These are phyloP conservation scores for Protophormia terraenovae DNA, from an alignment of 2,888 invertebrate genomes.

Conservation along the genomic window DNA sequence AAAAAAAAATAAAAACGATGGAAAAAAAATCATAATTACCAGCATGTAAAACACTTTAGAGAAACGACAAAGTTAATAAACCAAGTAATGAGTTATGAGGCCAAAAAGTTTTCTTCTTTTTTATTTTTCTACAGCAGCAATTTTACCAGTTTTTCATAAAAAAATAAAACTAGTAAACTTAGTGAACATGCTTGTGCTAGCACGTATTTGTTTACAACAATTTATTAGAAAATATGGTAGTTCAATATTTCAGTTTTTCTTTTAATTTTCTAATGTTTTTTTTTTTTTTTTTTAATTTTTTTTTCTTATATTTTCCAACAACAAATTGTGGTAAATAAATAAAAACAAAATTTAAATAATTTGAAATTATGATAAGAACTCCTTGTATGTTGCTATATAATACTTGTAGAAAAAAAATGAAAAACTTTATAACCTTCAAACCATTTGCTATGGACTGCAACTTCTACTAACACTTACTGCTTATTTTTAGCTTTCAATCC, in stretches of 20 bases:
- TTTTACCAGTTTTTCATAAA: slow-evolving; percentile 42
- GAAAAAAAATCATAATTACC: slow-evolving; percentile 60
- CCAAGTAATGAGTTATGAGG: slow-evolving; percentile 71
- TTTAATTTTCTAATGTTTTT: slow-evolving; percentile 29
- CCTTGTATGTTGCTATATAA: not conserved
- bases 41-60: slow-evolving; percentile 64
- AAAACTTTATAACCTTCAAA: slow-evolving; percentile 25
- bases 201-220: slow-evolving; percentile 68
- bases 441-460: not conserved
- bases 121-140: slow-evolving; percentile 10
- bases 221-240: slow-evolving; percentile 66
- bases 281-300: not conserved
- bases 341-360: not conserved
- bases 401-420: too few relatives aligned
- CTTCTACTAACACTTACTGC: not conserved
- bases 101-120: slow-evolving; percentile 52
- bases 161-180: slow-evolving; percentile 34
- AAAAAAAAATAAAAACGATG: not conserved
- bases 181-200: slow-evolving; percentile 45
- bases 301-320: slow-evolving; percentile 6
- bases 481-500: not conserved
- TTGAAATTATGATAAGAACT: slow-evolving; percentile 33
- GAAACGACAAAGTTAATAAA: slow-evolving; percentile 70
- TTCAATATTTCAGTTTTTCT: slow-evolving; percentile 65
- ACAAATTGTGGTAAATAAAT: slow-evolving; percentile 32